Conservation (phyloP, 2,888 invertebrate genomes). For the Drosophila nr. perissopoda region DNA sequence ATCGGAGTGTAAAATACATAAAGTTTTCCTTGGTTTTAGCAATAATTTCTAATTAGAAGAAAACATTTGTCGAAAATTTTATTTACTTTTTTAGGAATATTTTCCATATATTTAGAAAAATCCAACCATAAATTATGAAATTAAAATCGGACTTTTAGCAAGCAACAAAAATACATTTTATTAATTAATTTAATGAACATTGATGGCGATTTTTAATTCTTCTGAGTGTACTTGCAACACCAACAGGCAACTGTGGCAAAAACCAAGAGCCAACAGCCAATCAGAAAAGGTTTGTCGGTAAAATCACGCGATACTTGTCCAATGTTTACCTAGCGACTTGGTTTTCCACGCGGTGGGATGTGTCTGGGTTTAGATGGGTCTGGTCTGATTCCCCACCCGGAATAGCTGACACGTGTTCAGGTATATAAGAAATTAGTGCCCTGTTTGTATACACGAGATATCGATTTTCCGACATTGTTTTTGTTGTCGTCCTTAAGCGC, state of each 20-base stretch:
- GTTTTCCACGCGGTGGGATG: constrained; percentile 46
- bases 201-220: not conserved
- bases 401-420: constrained; percentile 67
- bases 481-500: constrained; percentile 53
- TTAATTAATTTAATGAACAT: too few species aligned
- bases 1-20: not conserved
- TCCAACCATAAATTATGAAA: too few species aligned
- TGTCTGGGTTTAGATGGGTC: constrained; percentile 1
- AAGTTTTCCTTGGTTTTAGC: not conserved
- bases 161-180: too few species aligned
- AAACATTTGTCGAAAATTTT: too few species aligned
- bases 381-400: not conserved
- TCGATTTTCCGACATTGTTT: constrained; percentile 62
- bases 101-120: not conserved
- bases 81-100: not conserved
- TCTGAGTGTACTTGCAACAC: not conserved
- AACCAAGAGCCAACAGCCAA: constrained; percentile 45
- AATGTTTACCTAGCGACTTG: constrained; percentile 45
- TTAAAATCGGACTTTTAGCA: too few species aligned
- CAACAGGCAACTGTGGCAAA: not conserved
- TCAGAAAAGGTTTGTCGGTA: constrained; percentile 60
- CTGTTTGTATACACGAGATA: constrained; percentile 50
- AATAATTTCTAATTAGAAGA: not conserved
- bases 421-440: constrained; percentile 20
- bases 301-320: constrained; percentile 75